Base-by-base conservation (phyloP, 1,140 invertebrate genomes). In the Belonocnema kinseyi region DNA sequence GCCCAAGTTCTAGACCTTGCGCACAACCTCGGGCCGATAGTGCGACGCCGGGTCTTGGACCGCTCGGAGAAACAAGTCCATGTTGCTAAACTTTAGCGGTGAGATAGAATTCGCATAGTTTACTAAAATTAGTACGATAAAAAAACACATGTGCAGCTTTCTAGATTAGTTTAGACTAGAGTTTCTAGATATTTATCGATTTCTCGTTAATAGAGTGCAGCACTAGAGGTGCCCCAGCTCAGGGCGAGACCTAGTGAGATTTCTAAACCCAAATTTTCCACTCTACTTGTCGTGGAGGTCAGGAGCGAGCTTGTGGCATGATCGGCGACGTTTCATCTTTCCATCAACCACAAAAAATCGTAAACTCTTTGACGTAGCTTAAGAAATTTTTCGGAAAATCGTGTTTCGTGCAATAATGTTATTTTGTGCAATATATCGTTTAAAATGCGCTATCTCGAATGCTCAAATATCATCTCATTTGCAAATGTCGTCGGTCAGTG, bases 81-180 rank as follows among this genome's bases (percentile, higher is more conserved):
- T 85, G 86, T 86, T 85, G 85, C 84, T 86, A 85, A 83, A 80
- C 51, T 78, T 79, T 86, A 86, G 81, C 78, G 75, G 72, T 80
- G 81, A 84, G 72, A 72, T 86, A 86, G 85, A 82, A 78, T 80
- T 77, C 73, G 77, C 72, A 72, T 84, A 85, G 85, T 76, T 82
- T 81, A 85, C 78, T 85, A 77, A 77, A 78, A 81, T 75, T 86
- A 86, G 78, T 66, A 75, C 70, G 71, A 76, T 66, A 61, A 76
- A 17, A 75, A 52, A 77, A 77, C 73, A 83, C 76, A 76, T 76
- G 77, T 74, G 72, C 82, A 85, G 82, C 72, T 72, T 61, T 54
- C 6, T 85, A 86, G 76, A 80, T 77, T 80, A 79, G 50, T 66
- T 81, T 82, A 74, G 46, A 19, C 46, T 85, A 86, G 77, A 81